phyloP scores from a whole-genome alignment of 1,140 invertebrate species.

The Drosophila santomea region DNA sequence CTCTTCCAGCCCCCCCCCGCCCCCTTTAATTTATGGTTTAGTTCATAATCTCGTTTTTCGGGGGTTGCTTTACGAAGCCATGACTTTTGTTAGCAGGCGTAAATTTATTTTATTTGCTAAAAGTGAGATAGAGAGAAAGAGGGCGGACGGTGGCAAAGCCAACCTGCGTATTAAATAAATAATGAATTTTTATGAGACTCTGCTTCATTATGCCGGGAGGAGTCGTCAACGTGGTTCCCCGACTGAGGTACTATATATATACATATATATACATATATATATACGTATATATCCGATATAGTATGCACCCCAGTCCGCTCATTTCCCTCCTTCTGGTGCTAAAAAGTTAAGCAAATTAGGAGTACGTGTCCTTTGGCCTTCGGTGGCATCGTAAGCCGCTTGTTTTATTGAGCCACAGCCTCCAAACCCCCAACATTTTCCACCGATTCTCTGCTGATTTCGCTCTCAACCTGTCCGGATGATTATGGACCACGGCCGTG shows the following conservation, averaged over 20 bases:
- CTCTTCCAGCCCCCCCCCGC: background rate
- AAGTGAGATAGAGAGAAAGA: background rate
- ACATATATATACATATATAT: background rate
- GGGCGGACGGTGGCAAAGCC: slow-evolving; percentile 11
- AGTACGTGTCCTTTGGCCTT: slow-evolving; percentile 59
- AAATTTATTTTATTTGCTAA: slow-evolving; percentile 80
- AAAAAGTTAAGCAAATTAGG: slow-evolving; percentile 83
- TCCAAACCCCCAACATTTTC: background rate
- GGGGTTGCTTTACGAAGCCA: slow-evolving; percentile 18
- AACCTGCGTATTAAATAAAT: slow-evolving; percentile 81
- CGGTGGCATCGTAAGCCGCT: slow-evolving; percentile 67
- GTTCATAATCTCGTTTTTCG: slow-evolving; percentile 44
- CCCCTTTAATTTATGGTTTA: slow-evolving; percentile 48
- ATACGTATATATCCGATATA: slow-evolving; percentile 12
- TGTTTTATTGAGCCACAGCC: slow-evolving; percentile 68
- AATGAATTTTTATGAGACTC: slow-evolving; percentile 82
- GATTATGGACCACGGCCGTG: slow-evolving; percentile 31
- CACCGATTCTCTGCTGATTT: slow-evolving; percentile 11
- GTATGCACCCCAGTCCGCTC: slow-evolving; percentile 20
- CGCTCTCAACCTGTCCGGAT: slow-evolving; percentile 1
- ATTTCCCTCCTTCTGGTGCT: slow-evolving; percentile 54
- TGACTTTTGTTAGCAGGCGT: slow-evolving; percentile 75
- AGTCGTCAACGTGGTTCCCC: slow-evolving; percentile 17
- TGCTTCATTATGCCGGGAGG: slow-evolving; percentile 72
- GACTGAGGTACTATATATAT: background rate